phyloP scores from a whole-genome alignment of 2,113 vertebrate genomes.

The Xenus cinereus region DNA sequence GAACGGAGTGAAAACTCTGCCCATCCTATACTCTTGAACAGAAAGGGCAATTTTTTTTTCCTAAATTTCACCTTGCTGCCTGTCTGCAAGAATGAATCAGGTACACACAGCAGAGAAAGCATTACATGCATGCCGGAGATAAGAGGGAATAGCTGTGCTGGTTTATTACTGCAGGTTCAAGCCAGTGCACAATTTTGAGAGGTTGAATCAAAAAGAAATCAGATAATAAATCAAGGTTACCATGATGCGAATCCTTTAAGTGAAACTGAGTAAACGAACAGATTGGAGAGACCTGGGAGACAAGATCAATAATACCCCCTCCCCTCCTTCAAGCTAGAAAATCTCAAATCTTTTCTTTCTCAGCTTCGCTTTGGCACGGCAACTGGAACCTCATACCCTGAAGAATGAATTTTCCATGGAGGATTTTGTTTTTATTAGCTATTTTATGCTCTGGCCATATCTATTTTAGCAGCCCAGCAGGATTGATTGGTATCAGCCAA shows the following conservation, averaged over 20 bases:
- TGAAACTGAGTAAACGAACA: conserved; percentile 37
- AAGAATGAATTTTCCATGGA: conserved; percentile 61
- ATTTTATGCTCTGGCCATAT: conserved; percentile 64
- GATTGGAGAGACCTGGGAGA: conserved; percentile 37
- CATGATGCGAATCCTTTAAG: conserved; percentile 35
- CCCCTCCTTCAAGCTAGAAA: conserved; percentile 11
- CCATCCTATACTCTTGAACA: not conserved
- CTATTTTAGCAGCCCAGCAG: conserved; percentile 68
- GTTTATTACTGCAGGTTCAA: conserved; percentile 52
- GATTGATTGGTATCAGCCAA: conserved; percentile 60
- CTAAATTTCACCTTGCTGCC: conserved; percentile 26
- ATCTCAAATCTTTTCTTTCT: conserved; percentile 3
- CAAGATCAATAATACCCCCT: conserved; percentile 38
- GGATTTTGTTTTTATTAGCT: conserved; percentile 66
- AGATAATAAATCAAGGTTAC: conserved; percentile 61
- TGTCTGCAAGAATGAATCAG: not conserved
- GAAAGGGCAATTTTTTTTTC: not conserved
- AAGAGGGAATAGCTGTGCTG: conserved; percentile 36
- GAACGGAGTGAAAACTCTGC: not conserved
- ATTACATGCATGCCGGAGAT: not conserved
- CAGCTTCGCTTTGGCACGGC: conserved; percentile 4
- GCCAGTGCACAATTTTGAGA: conserved; percentile 41
- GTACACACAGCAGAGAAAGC: not conserved
- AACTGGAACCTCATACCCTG: conserved; percentile 47
- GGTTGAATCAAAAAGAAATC: conserved; percentile 52